Conservation (phyloP, 2,888 invertebrate genomes). For the Tinea semifulvella region DNA sequence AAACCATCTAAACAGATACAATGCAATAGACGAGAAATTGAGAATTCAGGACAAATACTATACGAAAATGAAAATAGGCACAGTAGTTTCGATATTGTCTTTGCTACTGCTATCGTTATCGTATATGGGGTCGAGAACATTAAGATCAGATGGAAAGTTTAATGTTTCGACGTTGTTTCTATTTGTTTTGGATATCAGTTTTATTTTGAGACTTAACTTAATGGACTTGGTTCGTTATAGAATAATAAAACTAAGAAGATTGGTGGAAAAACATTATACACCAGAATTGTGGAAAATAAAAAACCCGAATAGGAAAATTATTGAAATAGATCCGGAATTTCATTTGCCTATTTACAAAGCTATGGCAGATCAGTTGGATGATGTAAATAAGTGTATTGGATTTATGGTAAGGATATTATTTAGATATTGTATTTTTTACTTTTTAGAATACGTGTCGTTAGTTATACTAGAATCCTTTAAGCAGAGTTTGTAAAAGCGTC, state of each 20-base stretch:
- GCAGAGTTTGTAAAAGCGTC: no score
- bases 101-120: neutral
- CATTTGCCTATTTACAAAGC: neutral
- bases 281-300: neutral
- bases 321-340: neutral
- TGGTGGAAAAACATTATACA: neutral
- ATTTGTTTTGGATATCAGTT: constrained; percentile 6
- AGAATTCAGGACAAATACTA: constrained; percentile 1
- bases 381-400: constrained; percentile 6
- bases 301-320: neutral
- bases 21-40: constrained; percentile 6
- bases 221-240: neutral
- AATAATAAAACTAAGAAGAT: constrained; percentile 4
- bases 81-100: neutral
- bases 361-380: constrained; percentile 7
- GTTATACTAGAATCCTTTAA: no score
- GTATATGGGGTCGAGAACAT: constrained; percentile 1
- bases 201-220: constrained; percentile 1
- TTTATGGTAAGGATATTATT: constrained; percentile 3
- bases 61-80: neutral
- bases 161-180: neutral
- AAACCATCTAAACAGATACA: constrained; percentile 7
- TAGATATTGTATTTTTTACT: no score
- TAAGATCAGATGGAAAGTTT: neutral
- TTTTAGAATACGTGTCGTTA: no score